Conservation (phyloP, 2,113 vertebrate genomes). For the Orthochromis malagaraziensis region DNA sequence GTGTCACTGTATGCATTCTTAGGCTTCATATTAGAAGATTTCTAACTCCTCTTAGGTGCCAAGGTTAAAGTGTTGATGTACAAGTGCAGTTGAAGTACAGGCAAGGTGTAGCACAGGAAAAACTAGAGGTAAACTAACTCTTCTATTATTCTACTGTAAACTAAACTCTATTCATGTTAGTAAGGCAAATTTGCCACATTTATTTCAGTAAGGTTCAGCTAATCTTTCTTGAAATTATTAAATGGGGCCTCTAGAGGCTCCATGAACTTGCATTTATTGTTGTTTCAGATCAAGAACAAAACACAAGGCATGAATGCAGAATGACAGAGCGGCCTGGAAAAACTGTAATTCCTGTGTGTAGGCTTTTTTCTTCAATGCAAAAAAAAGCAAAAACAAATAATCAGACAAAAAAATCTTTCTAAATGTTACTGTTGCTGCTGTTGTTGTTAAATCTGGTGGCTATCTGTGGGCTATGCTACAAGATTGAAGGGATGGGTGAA, state of each 20-base stretch:
- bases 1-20: not conserved
- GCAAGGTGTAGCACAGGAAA: constrained; percentile 13
- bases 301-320: not conserved
- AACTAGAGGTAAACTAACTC: constrained; percentile 20
- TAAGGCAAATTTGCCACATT: constrained; percentile 31
- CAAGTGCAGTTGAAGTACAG: constrained; percentile 23
- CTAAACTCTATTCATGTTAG: constrained; percentile 34
- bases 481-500: constrained; percentile 87
- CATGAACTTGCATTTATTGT: not conserved
- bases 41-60: not conserved
- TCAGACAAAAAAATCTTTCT: not conserved
- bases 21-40: constrained; percentile 4
- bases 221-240: not conserved
- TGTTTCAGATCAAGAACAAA: not conserved
- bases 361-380: not conserved
- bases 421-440: not conserved
- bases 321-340: not conserved
- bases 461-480: constrained; percentile 63
- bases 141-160: constrained; percentile 20
- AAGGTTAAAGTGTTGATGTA: constrained; percentile 19
- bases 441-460: not conserved
- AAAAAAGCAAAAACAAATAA: not conserved
- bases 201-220: constrained; percentile 7
- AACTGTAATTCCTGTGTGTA: not conserved
- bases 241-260: not conserved